Evolutionary conservation across 2,113 vertebrate species (phyloP).

Genomic region (Pan troglodytes): NHGRI_mPanTro3-v2.1_pri NC_086015.1:159566501-159567000

Average conservation of each 20-base stretch:
- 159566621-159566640: not conserved
- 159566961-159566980: not conserved
- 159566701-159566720: not conserved
- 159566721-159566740: not conserved
- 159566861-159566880: not conserved
- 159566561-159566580: not conserved
- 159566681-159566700: not conserved
- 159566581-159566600: not conserved
- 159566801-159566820: not conserved
- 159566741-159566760: not conserved
- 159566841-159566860: not conserved
- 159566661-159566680: not conserved
- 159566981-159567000: conserved; percentile 48
- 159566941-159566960: conserved; percentile 48
- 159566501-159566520: not conserved
- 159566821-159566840: not conserved
- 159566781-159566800: not conserved
- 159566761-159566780: not conserved
- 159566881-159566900: not conserved
- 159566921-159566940: conserved; percentile 2
- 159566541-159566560: not conserved
- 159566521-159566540: conserved; percentile 19
- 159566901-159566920: not conserved
- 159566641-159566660: not conserved
- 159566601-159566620: not conserved